Conservation (phyloP, 2,797 vertebrate genomes). For the Acomys russatus region DNA sequence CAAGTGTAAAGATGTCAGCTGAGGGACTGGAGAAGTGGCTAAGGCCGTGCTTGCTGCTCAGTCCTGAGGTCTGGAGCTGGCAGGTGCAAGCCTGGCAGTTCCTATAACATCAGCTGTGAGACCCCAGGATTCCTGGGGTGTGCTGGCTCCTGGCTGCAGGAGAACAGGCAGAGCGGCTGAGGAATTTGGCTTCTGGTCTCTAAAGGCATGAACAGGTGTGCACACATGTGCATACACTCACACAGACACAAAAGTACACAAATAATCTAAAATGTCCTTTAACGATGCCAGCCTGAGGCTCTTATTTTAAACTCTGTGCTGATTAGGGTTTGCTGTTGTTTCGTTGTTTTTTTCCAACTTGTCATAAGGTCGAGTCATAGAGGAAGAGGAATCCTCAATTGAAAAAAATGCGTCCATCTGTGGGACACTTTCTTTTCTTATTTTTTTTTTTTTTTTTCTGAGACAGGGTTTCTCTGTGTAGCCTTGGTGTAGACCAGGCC, state of each 20-base stretch:
- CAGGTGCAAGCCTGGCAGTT: not conserved
- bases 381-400: not conserved
- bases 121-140: not conserved
- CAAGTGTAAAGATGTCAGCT: not conserved
- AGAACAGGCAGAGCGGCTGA: not conserved
- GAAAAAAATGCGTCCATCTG: not conserved
- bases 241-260: not conserved
- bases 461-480: too few relatives aligned
- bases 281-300: not conserved
- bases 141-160: not conserved
- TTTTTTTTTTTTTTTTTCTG: too few relatives aligned
- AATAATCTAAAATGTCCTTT: not conserved
- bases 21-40: not conserved
- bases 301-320: not conserved
- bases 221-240: not conserved
- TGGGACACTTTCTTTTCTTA: not conserved
- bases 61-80: rapidly evolving
- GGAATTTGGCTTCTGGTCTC: not conserved
- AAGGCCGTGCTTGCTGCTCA: not conserved
- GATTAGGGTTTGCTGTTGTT: not conserved
- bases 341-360: not conserved
- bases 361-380: not conserved
- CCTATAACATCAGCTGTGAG: not conserved
- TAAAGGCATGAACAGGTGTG: not conserved
- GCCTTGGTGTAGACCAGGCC: too few relatives aligned